These are phyloP conservation scores for Vulpes lagopus DNA, from an alignment of 2,113 vertebrate genomes.

Conservation along the genomic window DNA sequence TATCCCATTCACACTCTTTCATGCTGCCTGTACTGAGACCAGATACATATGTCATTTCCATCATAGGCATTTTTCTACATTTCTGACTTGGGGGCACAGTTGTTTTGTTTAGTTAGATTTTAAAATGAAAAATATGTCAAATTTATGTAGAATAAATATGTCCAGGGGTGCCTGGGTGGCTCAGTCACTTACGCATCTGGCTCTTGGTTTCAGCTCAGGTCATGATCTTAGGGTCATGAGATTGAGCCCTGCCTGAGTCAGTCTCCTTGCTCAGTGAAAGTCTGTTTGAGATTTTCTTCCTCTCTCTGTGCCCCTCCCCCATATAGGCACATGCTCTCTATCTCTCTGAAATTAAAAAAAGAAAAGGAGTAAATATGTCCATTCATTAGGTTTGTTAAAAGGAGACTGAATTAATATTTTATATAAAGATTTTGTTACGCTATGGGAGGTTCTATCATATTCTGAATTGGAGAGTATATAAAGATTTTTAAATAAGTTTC, in stretches of 20 bases:
- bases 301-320: background rate
- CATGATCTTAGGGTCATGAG: background rate
- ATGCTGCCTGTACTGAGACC: conserved; percentile 73
- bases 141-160: conserved; percentile 90
- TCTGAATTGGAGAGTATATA: conserved; percentile 90
- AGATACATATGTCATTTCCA: conserved; percentile 60
- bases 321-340: background rate
- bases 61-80: conserved; percentile 49
- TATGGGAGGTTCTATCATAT: conserved; percentile 89
- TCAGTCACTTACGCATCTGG: background rate
- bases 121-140: conserved; percentile 85
- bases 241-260: background rate
- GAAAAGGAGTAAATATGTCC: background rate
- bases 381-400: conserved; percentile 85
- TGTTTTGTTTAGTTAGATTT: conserved; percentile 79
- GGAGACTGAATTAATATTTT: conserved; percentile 53
- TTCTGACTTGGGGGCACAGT: conserved; percentile 79
- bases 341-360: background rate
- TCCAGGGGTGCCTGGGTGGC: conserved; percentile 56
- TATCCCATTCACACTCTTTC: conserved; percentile 71
- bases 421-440: background rate
- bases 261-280: background rate
- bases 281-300: background rate
- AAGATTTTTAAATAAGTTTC: conserved; percentile 89
- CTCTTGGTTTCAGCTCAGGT: background rate